Conservation (phyloP, 2,113 vertebrate species). For the Dipodomys ordii region DNA sequence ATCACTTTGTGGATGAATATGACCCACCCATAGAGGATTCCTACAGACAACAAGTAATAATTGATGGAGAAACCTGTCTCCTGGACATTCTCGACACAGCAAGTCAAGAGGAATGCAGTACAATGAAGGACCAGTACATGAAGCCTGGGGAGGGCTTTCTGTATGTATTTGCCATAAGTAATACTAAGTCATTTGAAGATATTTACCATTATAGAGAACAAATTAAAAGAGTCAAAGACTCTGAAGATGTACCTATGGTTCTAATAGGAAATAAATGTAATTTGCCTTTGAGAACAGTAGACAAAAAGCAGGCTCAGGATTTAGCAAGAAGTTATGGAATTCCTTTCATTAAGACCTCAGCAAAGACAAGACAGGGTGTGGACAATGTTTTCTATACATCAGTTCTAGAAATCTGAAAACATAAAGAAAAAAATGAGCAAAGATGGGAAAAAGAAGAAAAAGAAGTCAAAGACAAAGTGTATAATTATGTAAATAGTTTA, state of each 20-base stretch:
- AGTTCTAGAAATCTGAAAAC: constrained; percentile 99
- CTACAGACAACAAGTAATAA: too few relatives aligned
- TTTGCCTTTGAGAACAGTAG: constrained; percentile 97
- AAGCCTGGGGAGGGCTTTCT: too few relatives aligned
- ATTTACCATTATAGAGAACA: constrained; percentile 91
- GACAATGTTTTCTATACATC: constrained; percentile 99
- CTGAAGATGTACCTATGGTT: constrained; percentile 99
- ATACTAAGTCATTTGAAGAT: too few relatives aligned
- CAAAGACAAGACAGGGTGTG: constrained; percentile 99
- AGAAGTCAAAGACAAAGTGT: constrained; percentile 99
- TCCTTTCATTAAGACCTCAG: constrained; percentile 99
- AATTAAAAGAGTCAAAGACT: constrained; percentile 99
- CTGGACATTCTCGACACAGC: too few relatives aligned
- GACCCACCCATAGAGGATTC: constrained; percentile 90
- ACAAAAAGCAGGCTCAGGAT: constrained; percentile 99
- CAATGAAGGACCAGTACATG: too few relatives aligned
- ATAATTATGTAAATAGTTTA: constrained; percentile 95
- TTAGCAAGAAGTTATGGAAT: constrained; percentile 98
- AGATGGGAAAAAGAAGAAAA: constrained; percentile 99
- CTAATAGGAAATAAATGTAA: constrained; percentile 99
- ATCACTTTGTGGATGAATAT: constrained; percentile 93
- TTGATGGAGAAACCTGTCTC: too few relatives aligned
- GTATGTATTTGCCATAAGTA: too few relatives aligned
- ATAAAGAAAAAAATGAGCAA: constrained; percentile 99
- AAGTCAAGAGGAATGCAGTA: too few relatives aligned